A percentile compares a stretch with the other conserved stretches of the same genome.
phyloP scores from a whole-genome alignment of 1,140 invertebrate species.

The Neoseiulus cucumeris region DNA sequence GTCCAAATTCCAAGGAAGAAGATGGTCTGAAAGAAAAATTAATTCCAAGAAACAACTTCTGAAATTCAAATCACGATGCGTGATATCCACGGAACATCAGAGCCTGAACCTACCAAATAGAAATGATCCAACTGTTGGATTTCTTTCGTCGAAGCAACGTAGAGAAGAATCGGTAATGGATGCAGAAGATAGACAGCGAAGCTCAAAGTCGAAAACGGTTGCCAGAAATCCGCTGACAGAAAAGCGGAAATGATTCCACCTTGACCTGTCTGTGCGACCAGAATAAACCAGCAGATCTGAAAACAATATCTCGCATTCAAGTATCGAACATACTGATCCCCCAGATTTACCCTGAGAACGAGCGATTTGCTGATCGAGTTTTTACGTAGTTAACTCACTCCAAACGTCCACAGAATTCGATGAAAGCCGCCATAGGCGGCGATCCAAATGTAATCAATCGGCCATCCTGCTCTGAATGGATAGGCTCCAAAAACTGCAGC shows the following conservation, averaged over 20 bases:
- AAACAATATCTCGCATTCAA: too few relatives aligned
- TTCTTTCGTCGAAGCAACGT: background rate
- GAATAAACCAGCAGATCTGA: slow-evolving; percentile 7
- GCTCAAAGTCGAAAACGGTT: background rate
- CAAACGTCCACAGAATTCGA: background rate
- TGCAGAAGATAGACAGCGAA: background rate
- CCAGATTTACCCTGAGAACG: background rate
- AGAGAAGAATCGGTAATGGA: background rate
- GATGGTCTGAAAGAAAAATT: background rate
- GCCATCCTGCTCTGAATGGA: background rate
- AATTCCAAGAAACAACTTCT: background rate
- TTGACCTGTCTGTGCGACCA: background rate
- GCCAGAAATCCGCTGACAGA: background rate
- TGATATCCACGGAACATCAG: background rate
- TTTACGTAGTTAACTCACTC: background rate
- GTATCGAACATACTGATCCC: too few relatives aligned
- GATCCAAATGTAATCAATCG: background rate
- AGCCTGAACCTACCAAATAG: background rate
- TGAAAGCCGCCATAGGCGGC: background rate
- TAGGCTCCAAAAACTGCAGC: background rate
- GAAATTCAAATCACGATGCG: background rate
- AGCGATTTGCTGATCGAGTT: background rate
- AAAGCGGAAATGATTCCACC: slow-evolving; percentile 2
- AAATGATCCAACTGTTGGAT: slow-evolving; percentile 3
- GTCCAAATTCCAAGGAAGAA: background rate